These are phyloP conservation scores for Nysson spinosus DNA, from an alignment of 2,888 invertebrate genomes.

Conservation along the genomic window DNA sequence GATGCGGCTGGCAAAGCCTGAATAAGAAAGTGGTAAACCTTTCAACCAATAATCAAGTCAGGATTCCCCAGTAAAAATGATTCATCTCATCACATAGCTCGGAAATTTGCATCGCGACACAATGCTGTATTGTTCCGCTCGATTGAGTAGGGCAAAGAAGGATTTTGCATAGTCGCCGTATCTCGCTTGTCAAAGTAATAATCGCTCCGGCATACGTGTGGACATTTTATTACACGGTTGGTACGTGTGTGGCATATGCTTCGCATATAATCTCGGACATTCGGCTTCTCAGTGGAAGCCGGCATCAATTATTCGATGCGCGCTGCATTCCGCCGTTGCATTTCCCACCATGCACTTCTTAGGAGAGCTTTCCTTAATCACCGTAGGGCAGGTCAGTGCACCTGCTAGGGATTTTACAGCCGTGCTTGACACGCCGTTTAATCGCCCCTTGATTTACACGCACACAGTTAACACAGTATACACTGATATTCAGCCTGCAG, in stretches of 20 bases:
- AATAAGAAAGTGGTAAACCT: too few species aligned
- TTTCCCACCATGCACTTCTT: constrained; percentile 33
- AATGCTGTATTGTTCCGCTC: constrained; percentile 26
- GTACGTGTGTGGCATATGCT: constrained; percentile 40
- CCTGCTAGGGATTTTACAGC: constrained; percentile 42
- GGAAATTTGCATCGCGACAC: constrained; percentile 15
- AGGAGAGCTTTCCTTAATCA: constrained; percentile 34
- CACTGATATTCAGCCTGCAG: too few species aligned
- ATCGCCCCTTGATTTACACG: constrained; percentile 21
- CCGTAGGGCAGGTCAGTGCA: constrained; percentile 49
- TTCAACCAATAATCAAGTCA: too few species aligned
- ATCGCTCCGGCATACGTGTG: background rate
- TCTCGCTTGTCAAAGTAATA: constrained; percentile 11
- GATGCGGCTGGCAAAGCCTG: too few species aligned
- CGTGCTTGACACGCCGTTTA: constrained; percentile 41
- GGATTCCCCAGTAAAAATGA: too few species aligned
- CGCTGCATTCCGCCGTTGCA: constrained; percentile 17
- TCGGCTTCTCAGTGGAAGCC: constrained; percentile 1
- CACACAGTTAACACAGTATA: too few species aligned
- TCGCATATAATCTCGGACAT: constrained; percentile 3
- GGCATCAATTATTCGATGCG: constrained; percentile 45
- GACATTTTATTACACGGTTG: constrained; percentile 37
- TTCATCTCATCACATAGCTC: background rate
- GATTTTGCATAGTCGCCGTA: constrained; percentile 20
- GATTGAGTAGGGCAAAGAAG: constrained; percentile 1